Base-by-base conservation (phyloP, 2,888 invertebrate genomes). In the Dorcus hopei region DNA sequence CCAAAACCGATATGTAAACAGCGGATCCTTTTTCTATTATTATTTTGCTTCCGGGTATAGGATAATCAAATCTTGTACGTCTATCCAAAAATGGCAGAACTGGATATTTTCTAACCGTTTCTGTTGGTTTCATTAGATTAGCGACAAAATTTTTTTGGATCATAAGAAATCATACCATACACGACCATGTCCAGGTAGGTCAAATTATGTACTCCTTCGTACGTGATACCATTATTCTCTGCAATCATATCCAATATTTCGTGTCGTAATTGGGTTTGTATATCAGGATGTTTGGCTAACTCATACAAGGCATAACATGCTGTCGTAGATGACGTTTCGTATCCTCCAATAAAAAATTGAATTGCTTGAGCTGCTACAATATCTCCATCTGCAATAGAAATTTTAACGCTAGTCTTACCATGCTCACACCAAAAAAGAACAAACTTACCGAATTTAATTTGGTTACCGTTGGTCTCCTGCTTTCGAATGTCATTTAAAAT, bases 401-500 rank as follows among this genome's bases (percentile, higher is more conserved):
- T 33, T 33, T 33, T 33, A 33, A 33, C 26, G 26, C 26, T 33
- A 19, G 19, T 19, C 1, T 33, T 6, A 6, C 7, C 26, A 7
- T 6, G 7, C 26, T 33, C 26, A 33, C 26, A 33, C 7, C 3
- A 7, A 33, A 33, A 33, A 7, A 6, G 3, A 33, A 33, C 26
- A 33, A 33, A 33, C 26, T 33, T 33, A 33, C 26, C 26, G 26
- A 33, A 33, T 4, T 33, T 33, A 33, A 33, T 33, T 33, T 33
- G 26, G 3, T 33, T 33, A 33, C 26, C 26, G 7, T 33, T 33
- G 7, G 5, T 7, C 3, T 33, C 26, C 26, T 33, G 26, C 26
- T 33, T 33, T 33, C 26, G 26, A 33, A 33, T 33, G 3, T 82
- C 77, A 77, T 83, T 80, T 78, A 84, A 80, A 77, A 83, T 80